Conservation (phyloP, 2,888 invertebrate genomes). For the Heliconius charithonia region DNA sequence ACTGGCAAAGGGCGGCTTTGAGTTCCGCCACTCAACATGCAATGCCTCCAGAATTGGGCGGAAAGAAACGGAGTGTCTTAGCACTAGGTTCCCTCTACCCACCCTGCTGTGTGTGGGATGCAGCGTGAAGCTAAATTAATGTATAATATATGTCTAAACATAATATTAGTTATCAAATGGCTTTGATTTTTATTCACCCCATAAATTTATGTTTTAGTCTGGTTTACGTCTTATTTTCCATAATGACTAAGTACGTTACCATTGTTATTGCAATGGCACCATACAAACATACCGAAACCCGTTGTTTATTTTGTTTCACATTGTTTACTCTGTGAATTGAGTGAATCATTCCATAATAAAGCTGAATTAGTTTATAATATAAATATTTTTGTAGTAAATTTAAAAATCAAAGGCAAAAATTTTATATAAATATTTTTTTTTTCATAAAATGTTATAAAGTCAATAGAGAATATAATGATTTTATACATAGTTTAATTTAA, state of each 20-base stretch:
- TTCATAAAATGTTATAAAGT: not conserved
- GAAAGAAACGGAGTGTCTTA: too few species aligned
- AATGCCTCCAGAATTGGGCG: too few species aligned
- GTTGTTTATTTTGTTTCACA: not conserved
- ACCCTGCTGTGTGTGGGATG: too few species aligned
- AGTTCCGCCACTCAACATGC: too few species aligned
- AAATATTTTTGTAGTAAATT: slow-evolving; percentile 2
- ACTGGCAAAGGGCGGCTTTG: too few species aligned
- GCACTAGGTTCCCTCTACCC: too few species aligned
- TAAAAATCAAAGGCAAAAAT: not conserved
- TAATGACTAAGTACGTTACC: not conserved
- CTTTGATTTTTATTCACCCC: slow-evolving; percentile 11
- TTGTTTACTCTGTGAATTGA: slow-evolving; percentile 12
- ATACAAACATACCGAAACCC: slow-evolving; percentile 7
- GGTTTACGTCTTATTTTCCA: slow-evolving; percentile 22
- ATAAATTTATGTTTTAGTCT: slow-evolving; percentile 24
- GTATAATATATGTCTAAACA: not conserved
- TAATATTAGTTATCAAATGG: not conserved
- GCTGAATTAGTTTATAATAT: slow-evolving; percentile 1
- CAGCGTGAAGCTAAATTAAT: too few species aligned
- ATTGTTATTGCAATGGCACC: slow-evolving; percentile 7
- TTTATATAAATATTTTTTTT: too few species aligned
- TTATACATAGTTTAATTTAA: too few species aligned
- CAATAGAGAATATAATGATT: too few species aligned
- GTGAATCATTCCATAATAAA: slow-evolving; percentile 4